A percentile compares a stretch with the other conserved stretches of the same genome.
These are phyloP conservation scores for Trichosurus vulpecula DNA, from an alignment of 2,797 vertebrate genomes.

Conservation along the genomic window DNA sequence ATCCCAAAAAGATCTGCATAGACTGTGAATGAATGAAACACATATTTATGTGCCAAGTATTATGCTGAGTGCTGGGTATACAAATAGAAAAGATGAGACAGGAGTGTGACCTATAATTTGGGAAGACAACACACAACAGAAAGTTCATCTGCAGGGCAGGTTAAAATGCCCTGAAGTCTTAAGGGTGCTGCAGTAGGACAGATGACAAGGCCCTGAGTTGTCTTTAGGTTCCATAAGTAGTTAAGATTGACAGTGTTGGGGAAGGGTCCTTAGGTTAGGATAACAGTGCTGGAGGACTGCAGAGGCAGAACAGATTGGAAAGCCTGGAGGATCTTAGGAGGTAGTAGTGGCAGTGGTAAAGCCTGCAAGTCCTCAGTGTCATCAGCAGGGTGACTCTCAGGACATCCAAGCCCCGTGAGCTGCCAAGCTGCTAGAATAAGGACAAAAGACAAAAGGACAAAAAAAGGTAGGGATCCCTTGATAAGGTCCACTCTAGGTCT, in stretches of 20 bases:
- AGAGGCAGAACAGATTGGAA: not conserved
- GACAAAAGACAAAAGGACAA: not conserved
- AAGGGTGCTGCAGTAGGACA: not conserved
- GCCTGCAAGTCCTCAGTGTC: not conserved
- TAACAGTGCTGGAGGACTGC: not conserved
- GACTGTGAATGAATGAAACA: not conserved
- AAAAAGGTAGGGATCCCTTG: not conserved
- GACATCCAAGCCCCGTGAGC: not conserved
- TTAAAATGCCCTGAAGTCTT: not conserved
- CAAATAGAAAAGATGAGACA: not conserved
- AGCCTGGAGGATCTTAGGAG: not conserved
- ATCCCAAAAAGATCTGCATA: not conserved
- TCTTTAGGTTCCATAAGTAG: not conserved
- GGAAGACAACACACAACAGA: not conserved
- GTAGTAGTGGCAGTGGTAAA: not conserved
- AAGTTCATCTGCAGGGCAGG: not conserved
- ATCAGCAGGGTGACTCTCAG: not conserved
- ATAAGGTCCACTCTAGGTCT: not conserved
- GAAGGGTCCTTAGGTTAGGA: not conserved
- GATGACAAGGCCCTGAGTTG: not conserved
- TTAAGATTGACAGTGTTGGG: not conserved
- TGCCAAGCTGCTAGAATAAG: not conserved
- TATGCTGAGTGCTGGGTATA: not conserved
- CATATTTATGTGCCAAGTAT: not conserved
- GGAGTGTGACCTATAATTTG: not conserved